Percentiles rank a stretch among this genome's conserved stretches.
Conservation (phyloP, 2,797 vertebrate genomes). For the Muraenolepis orangiensis region DNA sequence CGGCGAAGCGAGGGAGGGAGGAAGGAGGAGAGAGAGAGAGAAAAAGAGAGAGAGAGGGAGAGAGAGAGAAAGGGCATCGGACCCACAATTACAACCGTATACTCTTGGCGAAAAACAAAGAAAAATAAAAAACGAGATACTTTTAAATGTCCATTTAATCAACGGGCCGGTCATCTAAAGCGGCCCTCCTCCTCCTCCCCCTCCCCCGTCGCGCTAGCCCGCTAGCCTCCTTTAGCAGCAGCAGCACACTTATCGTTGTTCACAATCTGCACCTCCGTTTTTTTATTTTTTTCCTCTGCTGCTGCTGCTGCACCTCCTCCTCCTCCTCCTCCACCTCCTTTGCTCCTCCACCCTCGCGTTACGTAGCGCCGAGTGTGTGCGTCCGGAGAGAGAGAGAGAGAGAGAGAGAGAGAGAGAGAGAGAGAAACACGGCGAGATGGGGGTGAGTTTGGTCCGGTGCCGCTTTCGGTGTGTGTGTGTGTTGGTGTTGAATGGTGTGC, state of each 20-base stretch:
- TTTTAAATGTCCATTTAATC: not conserved
- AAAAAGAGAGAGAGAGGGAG: constrained; percentile 20
- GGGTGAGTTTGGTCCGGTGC: constrained; percentile 72
- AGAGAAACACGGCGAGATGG: constrained; percentile 65
- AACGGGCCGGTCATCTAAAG: not conserved
- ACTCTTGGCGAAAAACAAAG: constrained; percentile 53
- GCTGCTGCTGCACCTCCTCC: no score
- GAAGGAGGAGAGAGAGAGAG: constrained; percentile 35
- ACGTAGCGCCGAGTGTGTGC: no score
- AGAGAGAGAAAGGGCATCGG: constrained; percentile 32
- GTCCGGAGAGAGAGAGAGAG: no score
- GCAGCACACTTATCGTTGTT: constrained; percentile 59
- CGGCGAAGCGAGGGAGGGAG: constrained; percentile 36
- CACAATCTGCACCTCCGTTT: constrained; percentile 44
- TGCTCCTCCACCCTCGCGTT: no score
- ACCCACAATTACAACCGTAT: constrained; percentile 42
- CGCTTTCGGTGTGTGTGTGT: not conserved
- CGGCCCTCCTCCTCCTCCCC: not conserved
- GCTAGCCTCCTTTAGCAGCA: constrained; percentile 57
- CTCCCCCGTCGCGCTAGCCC: constrained; percentile 11
- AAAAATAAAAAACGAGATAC: not conserved
- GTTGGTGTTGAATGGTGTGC: constrained; percentile 34
- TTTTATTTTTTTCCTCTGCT: no score
- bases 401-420: no score
- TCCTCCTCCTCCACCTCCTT: no score